These are phyloP conservation scores for Micropoecilia bifurca DNA, from an alignment of 2,797 vertebrate species.

Conservation along the genomic window DNA sequence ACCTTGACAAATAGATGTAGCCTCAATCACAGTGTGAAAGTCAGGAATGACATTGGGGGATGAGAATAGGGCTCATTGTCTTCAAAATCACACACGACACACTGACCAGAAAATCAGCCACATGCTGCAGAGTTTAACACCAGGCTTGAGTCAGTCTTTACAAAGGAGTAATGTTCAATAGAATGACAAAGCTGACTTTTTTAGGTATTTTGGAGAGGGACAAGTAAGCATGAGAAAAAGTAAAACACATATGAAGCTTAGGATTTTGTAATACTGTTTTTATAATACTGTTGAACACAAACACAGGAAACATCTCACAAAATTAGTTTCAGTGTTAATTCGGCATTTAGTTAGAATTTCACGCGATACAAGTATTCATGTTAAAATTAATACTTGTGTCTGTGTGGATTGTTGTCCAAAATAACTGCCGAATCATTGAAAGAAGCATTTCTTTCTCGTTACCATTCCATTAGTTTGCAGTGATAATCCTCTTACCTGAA, in stretches of 20 bases:
- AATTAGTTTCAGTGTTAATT: background rate
- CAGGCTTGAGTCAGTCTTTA: background rate
- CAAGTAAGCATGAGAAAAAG: background rate
- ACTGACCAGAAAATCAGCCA: background rate
- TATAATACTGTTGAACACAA: background rate
- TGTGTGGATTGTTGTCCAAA: background rate
- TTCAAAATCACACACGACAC: slow-evolving; percentile 9
- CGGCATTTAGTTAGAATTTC: background rate
- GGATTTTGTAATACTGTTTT: too few relatives aligned
- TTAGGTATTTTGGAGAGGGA: background rate
- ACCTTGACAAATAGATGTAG: slow-evolving; percentile 32
- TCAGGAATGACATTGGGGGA: slow-evolving; percentile 20
- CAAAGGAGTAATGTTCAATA: background rate
- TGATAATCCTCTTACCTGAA: background rate
- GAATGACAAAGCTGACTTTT: background rate
- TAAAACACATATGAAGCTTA: background rate
- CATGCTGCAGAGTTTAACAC: background rate
- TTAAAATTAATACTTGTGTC: background rate
- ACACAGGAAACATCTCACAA: background rate
- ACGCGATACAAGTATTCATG: background rate
- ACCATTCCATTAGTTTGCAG: background rate
- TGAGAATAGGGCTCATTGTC: slow-evolving; percentile 4
- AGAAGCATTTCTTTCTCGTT: background rate
- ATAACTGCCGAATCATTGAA: background rate
- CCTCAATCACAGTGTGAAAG: slow-evolving; percentile 14